Percentiles rank a stretch among this genome's conserved stretches.
Conservation (phyloP, 1,140 invertebrate species). For the Philaenus spumarius region DNA sequence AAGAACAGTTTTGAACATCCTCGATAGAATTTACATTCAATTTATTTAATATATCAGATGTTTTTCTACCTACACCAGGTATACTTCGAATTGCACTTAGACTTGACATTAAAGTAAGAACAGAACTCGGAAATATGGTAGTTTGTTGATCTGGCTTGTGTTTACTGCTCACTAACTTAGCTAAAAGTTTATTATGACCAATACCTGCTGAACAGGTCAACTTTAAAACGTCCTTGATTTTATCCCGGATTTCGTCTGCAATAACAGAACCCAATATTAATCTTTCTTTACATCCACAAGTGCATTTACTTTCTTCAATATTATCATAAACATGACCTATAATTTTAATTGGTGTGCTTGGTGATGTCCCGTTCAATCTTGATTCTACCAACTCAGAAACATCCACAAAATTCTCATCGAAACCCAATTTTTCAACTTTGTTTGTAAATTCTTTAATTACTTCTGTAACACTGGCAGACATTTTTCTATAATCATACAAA, state of each 20-base stretch:
- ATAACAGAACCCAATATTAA: slow-evolving; percentile 58
- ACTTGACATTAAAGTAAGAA: slow-evolving; percentile 52
- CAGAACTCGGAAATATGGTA: slow-evolving; percentile 59
- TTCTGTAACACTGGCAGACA: slow-evolving; percentile 59
- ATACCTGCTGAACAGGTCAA: slow-evolving; percentile 76
- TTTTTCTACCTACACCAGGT: slow-evolving; percentile 65
- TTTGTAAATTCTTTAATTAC: slow-evolving; percentile 58
- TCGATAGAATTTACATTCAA: slow-evolving; percentile 55
- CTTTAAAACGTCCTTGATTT: slow-evolving; percentile 55
- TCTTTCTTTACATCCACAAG: slow-evolving; percentile 60
- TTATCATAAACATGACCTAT: slow-evolving; percentile 50
- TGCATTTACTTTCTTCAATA: slow-evolving; percentile 46
- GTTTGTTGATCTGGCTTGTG: slow-evolving; percentile 80
- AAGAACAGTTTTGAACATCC: slow-evolving; percentile 55
- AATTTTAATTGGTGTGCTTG: slow-evolving; percentile 23
- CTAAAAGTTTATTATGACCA: slow-evolving; percentile 73
- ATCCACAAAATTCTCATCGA: slow-evolving; percentile 75
- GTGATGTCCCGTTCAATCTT: slow-evolving; percentile 35
- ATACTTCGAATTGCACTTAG: slow-evolving; percentile 52
- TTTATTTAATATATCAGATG: slow-evolving; percentile 50
- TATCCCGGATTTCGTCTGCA: slow-evolving; percentile 59
- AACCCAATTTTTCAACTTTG: slow-evolving; percentile 65
- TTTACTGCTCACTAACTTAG: slow-evolving; percentile 64
- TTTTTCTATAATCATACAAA: slow-evolving; percentile 61
- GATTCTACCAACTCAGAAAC: slow-evolving; percentile 58